Conservation (phyloP, 2,888 invertebrate genomes). For the Ecdyonurus torrentis region DNA sequence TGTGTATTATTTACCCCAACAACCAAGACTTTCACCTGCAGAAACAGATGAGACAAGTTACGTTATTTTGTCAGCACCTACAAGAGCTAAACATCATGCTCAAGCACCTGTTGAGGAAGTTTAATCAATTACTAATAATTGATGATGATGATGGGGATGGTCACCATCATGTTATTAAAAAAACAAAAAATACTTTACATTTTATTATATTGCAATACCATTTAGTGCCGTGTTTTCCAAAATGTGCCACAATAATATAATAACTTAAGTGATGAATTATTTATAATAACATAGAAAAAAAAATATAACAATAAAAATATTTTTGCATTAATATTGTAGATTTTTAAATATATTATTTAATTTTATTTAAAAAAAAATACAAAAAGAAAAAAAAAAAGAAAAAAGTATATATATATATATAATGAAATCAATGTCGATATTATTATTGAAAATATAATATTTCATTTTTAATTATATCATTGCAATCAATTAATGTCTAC, state of each 20-base stretch:
- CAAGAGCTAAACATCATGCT: neutral
- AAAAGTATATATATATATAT: too few species aligned
- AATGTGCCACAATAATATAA: neutral
- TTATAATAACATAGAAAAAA: neutral
- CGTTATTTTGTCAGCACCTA: neutral
- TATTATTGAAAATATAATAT: too few species aligned
- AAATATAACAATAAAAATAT: too few species aligned
- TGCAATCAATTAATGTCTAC: too few species aligned
- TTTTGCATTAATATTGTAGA: neutral
- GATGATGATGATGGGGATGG: neutral
- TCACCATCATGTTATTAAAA: too few species aligned
- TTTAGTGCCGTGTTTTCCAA: neutral
- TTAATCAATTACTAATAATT: neutral
- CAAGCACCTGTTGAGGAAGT: constrained; percentile 3
- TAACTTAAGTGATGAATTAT: neutral
- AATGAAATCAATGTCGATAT: too few species aligned
- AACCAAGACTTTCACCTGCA: neutral
- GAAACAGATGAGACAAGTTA: neutral
- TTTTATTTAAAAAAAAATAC: too few species aligned
- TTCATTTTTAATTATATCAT: too few species aligned
- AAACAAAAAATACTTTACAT: too few species aligned
- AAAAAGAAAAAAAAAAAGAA: too few species aligned
- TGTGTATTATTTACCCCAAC: constrained; percentile 57
- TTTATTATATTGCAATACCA: neutral
- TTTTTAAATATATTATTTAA: too few species aligned